Conservation (phyloP, 2,888 invertebrate genomes). For the Apodemia duryi region DNA sequence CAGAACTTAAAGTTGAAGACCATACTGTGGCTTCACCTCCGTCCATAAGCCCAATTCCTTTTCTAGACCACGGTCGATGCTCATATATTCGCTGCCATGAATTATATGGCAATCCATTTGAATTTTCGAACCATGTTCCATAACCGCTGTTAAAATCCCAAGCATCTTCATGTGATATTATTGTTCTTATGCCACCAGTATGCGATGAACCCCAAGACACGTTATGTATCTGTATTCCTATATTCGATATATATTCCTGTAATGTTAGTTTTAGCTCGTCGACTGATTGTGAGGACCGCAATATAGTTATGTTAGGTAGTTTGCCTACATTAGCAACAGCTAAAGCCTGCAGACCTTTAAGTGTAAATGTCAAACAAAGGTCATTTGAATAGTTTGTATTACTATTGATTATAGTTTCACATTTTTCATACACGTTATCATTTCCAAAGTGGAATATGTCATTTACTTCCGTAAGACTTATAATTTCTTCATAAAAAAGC, state of each 20-base stretch:
- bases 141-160: constrained; percentile 92
- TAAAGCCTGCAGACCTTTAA: constrained; percentile 78
- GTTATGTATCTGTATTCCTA: constrained; percentile 77
- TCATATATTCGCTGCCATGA: constrained; percentile 92
- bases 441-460: constrained; percentile 90
- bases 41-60: constrained; percentile 59
- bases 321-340: constrained; percentile 66
- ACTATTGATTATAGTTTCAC: constrained; percentile 83
- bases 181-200: constrained; percentile 81
- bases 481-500: constrained; percentile 85
- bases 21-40: constrained; percentile 91
- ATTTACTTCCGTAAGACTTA: constrained; percentile 85
- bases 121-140: constrained; percentile 87
- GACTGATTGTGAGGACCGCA: constrained; percentile 50
- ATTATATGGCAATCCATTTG: constrained; percentile 87
- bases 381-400: constrained; percentile 82
- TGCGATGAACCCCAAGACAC: constrained; percentile 81
- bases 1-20: constrained; percentile 86
- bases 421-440: constrained; percentile 85
- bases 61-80: constrained; percentile 82
- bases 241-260: constrained; percentile 39
- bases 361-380: constrained; percentile 86
- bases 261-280: constrained; percentile 47
- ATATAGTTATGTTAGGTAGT: constrained; percentile 48
- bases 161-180: constrained; percentile 89